Percentiles rank a stretch among this genome's conserved stretches.
Conservation (phyloP, 1,140 invertebrate species). For the Reticulitermes speratus region DNA sequence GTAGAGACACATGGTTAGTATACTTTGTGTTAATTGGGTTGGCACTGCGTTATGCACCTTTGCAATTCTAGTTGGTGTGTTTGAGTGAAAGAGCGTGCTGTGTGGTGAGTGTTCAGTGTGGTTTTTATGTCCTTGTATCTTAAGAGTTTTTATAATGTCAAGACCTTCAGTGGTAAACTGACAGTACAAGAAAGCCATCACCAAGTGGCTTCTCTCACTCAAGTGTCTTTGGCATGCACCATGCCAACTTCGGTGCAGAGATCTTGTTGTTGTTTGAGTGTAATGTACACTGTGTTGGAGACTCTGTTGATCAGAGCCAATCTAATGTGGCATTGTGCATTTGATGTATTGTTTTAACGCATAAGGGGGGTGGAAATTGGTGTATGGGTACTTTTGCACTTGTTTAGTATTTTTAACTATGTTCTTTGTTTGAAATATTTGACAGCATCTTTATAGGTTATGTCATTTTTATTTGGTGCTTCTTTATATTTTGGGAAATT, state of each 20-base stretch:
- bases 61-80: slow-evolving; percentile 9
- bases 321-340: slow-evolving; percentile 23
- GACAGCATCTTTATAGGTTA: slow-evolving; percentile 22
- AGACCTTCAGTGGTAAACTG: background rate
- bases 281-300: slow-evolving; percentile 14
- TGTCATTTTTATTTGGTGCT: slow-evolving; percentile 27
- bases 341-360: slow-evolving; percentile 30
- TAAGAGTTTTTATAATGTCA: slow-evolving; percentile 24
- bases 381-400: slow-evolving; percentile 32
- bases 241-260: slow-evolving; percentile 13
- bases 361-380: slow-evolving; percentile 33
- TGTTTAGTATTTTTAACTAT: slow-evolving; percentile 31
- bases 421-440: slow-evolving; percentile 33
- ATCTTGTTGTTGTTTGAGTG: slow-evolving; percentile 12
- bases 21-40: slow-evolving; percentile 16
- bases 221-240: slow-evolving; percentile 20
- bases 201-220: slow-evolving; percentile 15
- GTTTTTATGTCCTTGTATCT: slow-evolving; percentile 24
- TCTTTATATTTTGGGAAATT: slow-evolving; percentile 31
- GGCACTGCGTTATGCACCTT: background rate
- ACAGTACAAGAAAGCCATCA: slow-evolving; percentile 12
- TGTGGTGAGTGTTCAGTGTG: background rate
- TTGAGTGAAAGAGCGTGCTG: slow-evolving; percentile 18
- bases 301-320: slow-evolving; percentile 28
- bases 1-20: background rate